Base-by-base conservation (phyloP, 2,888 invertebrate species). In the Drosophila sordidula region DNA sequence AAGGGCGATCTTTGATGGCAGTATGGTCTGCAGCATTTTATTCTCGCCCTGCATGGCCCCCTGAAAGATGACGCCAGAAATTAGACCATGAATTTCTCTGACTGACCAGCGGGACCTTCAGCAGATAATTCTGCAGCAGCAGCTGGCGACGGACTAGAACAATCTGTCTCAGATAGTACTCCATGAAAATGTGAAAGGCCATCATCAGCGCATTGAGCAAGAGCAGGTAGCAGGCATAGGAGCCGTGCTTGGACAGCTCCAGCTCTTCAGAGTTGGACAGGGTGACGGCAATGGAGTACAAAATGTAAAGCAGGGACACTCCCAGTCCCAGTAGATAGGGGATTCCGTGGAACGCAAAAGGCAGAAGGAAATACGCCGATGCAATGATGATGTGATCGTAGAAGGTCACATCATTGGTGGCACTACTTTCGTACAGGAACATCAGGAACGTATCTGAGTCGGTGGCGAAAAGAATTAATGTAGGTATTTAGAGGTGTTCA, bases 1-100 rank as follows among this genome's bases (percentile, higher is more conserved):
- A 2, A 93, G 93, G 4, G 97, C 96, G 55, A 97, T 95, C 84
- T 97, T 96, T 54, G 95, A 94, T 0, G 98, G 98, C 16, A 98
- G 93, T 72, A 98, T 97, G 77, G 96, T 97, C 57, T 95, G 93
- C 92, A 98, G 95, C 3, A 98, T 93, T 80, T 96, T 95, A 92
- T 97, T 97, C 96, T 97, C 97, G 93, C 97, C 50, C 6, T 45
- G 29, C 46, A 63, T 41, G 0, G 41, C 36, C 1, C 29, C 4
- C 80, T 78, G 9, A 0, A 14, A 11, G 5, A 39, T 26, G 41
- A 12, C 0, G 16, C 2, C 4, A 38, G 4, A 26, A 1, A 18
- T 38, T n/a, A 26, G 12, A 29, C 0, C 6, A 1, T 11, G 4
- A 9, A 18, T 2, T n/a, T 4, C 0, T 14, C 0, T 16, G 3